A percentile compares a stretch with the other conserved stretches of the same genome.
Evolutionary conservation across 1,140 invertebrate genomes (phyloP).

Genomic region (Lordiphosa clarofinis): DNA sequence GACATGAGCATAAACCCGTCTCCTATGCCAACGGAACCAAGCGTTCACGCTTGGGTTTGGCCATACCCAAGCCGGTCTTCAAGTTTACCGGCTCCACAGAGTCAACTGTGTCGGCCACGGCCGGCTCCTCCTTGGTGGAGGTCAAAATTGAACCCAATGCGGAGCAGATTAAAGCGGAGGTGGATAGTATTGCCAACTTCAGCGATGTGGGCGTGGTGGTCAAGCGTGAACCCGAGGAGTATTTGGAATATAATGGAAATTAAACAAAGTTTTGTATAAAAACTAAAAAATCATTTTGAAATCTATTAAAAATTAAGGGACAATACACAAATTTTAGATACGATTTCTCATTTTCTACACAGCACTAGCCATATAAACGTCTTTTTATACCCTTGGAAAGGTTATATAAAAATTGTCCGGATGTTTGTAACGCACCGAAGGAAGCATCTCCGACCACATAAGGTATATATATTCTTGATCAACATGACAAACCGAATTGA

Average conservation of each 20-base stretch:
- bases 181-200: slow-evolving; percentile 71
- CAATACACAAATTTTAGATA: too few species aligned
- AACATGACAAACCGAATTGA: too few species aligned
- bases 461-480: too few species aligned
- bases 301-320: too few species aligned
- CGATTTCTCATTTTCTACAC: too few species aligned
- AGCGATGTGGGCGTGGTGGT: slow-evolving; percentile 45
- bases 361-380: too few species aligned
- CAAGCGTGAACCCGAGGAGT: slow-evolving; percentile 85
- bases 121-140: slow-evolving; percentile 3
- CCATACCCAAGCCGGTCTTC: slow-evolving; percentile 86
- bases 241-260: slow-evolving; percentile 77
- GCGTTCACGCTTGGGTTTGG: slow-evolving; percentile 77
- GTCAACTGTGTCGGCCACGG: background rate
- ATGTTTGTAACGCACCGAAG: too few species aligned
- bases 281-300: too few species aligned
- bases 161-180: slow-evolving; percentile 81
- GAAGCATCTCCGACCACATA: too few species aligned
- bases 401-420: too few species aligned
- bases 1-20: slow-evolving; percentile 79
- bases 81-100: slow-evolving; percentile 83
- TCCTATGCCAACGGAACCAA: slow-evolving; percentile 56
- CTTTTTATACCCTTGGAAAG: too few species aligned
- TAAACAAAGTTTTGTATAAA: too few species aligned
- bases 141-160: slow-evolving; percentile 22